phyloP scores from a whole-genome alignment of 2,888 invertebrate genomes.

The Campoletis raptor region DNA sequence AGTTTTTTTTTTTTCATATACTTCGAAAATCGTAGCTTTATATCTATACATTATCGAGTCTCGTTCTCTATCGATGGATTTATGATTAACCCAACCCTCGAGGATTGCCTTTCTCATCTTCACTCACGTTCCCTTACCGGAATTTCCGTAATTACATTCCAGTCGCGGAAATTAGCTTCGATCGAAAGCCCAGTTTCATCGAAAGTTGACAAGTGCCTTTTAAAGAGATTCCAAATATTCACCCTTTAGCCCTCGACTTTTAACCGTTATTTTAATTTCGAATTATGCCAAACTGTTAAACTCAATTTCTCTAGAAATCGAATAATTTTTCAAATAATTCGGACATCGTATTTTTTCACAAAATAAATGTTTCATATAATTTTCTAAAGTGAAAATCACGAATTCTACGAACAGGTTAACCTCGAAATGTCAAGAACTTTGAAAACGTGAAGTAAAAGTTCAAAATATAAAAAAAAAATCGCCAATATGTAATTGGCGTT shows the following conservation, averaged over 20 bases:
- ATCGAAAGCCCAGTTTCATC: conserved; percentile 46
- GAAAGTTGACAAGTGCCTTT: conserved; percentile 50
- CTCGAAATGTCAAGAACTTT: too few relatives aligned
- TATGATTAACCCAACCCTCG: conserved; percentile 53
- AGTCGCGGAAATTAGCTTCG: conserved; percentile 63
- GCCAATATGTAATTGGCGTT: too few relatives aligned
- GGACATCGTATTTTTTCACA: too few relatives aligned
- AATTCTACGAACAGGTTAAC: too few relatives aligned
- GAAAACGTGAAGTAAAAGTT: too few relatives aligned
- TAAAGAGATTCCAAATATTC: background rate
- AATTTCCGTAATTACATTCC: conserved; percentile 68
- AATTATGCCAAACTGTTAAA: background rate
- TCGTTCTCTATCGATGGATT: conserved; percentile 31
- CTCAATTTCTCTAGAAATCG: too few relatives aligned
- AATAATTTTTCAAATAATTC: too few relatives aligned
- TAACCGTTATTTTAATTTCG: background rate
- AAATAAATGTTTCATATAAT: too few relatives aligned
- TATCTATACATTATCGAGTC: conserved; percentile 23
- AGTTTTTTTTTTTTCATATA: background rate
- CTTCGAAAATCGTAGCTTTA: background rate
- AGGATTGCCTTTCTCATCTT: conserved; percentile 49
- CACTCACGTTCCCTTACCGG: conserved; percentile 41
- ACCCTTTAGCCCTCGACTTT: background rate
- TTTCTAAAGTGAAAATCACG: too few relatives aligned
- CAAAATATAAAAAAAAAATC: too few relatives aligned